Base-by-base conservation (phyloP, 2,797 vertebrate species). In the Rachycentron canadum region DNA sequence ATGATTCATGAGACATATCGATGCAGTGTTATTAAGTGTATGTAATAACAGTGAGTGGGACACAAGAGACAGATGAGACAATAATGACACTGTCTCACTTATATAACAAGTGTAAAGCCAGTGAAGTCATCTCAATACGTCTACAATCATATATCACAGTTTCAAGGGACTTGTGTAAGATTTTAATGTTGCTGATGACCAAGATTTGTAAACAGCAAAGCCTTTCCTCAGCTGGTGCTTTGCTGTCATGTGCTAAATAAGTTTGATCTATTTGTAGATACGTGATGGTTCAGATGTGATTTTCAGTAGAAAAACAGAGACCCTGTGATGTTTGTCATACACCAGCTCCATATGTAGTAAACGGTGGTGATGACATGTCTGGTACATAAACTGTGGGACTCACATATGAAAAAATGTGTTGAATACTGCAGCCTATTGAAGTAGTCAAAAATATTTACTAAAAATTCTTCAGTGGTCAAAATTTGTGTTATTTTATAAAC, bases 1-100 rank as follows among this genome's bases (percentile, higher is more conserved):
- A 76, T 41, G 77, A 77, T 55, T 83, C 74, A 89, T 83, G 74
- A 87, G 72, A 89, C 80, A 86, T 84, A 78, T 86, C 59, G 45
- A 76, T 58, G 47, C 62, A 58, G 80, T 89, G 78, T 71, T 85
- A 72, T 83, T 91, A 63, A 71, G 62, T 89, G 75, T 86, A 32
- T 79, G 82, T 87, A 70, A 74, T 62, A 76, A 74, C 53, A 69
- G 34, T 67, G 79, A 75, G 65, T 69, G 65, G 32, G 74, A 81
- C 47, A 68, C 25, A 21, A 60, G 67, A 63, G 82, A 72, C 64
- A 80, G 70, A 78, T 30, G 67, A 79, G 55, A 87, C 70, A 50
- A 73, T 53, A 68, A 67, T 23, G 60, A 82, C 40, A 40, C 50
- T 25, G 56, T 81, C 79, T 85, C 32, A 23, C 25, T 55, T 59